Evolutionary conservation across 2,888 invertebrate species (phyloP), one percentile per base, ranked within the genome.

Genomic region (Parnassius apollo): DNA sequence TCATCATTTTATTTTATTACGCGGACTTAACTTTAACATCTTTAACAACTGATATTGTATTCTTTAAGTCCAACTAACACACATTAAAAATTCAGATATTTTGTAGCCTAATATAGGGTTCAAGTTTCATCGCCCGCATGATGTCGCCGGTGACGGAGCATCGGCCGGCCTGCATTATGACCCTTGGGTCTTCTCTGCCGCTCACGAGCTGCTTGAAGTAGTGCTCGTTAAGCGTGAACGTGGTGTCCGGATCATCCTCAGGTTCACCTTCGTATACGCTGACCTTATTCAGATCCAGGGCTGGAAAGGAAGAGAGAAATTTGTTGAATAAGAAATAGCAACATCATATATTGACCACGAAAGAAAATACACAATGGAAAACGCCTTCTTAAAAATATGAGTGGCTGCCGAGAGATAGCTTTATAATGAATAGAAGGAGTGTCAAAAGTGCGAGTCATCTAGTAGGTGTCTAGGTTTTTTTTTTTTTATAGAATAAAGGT

Each of bases 81-180:
- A 49, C 2, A 7, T 8, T 18, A 3, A 9, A n/a, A 57, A 48
- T 52, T 66, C 18, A 42, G 44, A 50, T 9, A 9, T 83, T 85
- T 58, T 80, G 80, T 10, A 89, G 61, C 63, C 83, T 88, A 52
- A 91, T 86, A 73, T 88, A 91, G 49, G 91, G 91, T 74, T 92
- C 92, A 64, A 92, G 81, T 72, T 91, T 85, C 92, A 92, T 92
- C 3, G 91, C 92, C 48, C 91, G 75, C 92, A 91, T 92, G 74
- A 92, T 83, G 72, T 92, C 91, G 2, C 92, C 92, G 0, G 92
- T 92, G 71, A 92, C 91, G 2, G 92, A 91, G 65, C 92, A 92
- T 22, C 88, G 73, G 1, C 92, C 92, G 0, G 92, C 88, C 61
- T 92, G 91, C 80, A 92, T 85, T 68, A 91, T 86, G 64, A 78